Percentiles rank a stretch among this genome's conserved stretches.
Conservation (phyloP, 2,113 vertebrate genomes). For the Ammodytes marinus region DNA sequence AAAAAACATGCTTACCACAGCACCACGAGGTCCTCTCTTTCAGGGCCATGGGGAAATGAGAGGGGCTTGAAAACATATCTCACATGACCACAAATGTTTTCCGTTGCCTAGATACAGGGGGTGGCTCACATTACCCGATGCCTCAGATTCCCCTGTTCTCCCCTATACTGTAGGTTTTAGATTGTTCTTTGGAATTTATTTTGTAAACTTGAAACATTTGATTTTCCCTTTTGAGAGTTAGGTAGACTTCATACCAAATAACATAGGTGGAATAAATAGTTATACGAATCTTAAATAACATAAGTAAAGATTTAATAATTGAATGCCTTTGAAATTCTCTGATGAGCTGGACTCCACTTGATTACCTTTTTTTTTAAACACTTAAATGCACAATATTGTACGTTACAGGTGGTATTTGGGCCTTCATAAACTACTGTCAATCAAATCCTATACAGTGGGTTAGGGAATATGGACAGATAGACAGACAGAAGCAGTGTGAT, state of each 20-base stretch:
- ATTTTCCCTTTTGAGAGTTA: not conserved
- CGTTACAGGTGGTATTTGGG: not conserved
- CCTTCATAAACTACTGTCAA: constrained; percentile 51
- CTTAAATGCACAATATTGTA: not conserved
- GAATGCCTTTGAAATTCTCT: not conserved
- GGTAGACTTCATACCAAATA: not conserved
- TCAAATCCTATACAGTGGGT: constrained; percentile 42
- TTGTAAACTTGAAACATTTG: not conserved
- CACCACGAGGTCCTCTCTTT: too few relatives aligned
- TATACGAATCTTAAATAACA: too few relatives aligned
- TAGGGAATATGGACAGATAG: constrained; percentile 5
- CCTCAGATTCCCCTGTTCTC: too few relatives aligned
- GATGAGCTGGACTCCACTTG: not conserved
- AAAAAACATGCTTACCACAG: too few relatives aligned
- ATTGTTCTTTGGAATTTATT: not conserved
- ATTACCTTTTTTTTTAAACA: not conserved
- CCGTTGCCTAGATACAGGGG: too few relatives aligned
- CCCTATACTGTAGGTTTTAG: too few relatives aligned
- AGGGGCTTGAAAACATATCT: too few relatives aligned
- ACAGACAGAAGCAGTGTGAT: constrained; percentile 52
- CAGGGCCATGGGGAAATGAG: too few relatives aligned
- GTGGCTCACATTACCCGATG: too few relatives aligned
- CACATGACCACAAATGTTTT: too few relatives aligned
- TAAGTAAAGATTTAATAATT: not conserved
- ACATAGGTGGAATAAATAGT: too few relatives aligned